A percentile compares a stretch with the other conserved stretches of the same genome.
These are phyloP conservation scores for Dipodomys ordii DNA, from an alignment of 2,113 vertebrate genomes.

Conservation along the genomic window DNA sequence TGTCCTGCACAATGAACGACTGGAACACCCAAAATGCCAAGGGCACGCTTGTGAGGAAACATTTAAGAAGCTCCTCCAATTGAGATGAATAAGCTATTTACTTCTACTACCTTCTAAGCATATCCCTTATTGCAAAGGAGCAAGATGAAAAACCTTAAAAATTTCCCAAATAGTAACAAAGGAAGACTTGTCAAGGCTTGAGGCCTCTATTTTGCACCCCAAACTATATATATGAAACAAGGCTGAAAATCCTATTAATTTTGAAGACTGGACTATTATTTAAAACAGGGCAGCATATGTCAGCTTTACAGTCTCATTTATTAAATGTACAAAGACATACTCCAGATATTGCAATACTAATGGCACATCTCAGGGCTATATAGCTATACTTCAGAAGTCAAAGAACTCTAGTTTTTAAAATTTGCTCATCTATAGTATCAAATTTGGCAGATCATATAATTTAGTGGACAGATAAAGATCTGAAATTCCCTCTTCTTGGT, in stretches of 20 bases:
- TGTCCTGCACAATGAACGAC: not conserved
- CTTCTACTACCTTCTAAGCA: not conserved
- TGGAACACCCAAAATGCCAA: not conserved
- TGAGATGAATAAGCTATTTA: not conserved
- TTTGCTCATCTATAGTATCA: not conserved
- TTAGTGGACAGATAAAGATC: constrained; percentile 3
- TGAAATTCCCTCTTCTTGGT: constrained; percentile 3
- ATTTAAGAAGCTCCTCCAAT: not conserved
- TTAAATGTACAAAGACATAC: constrained; percentile 42
- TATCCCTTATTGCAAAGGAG: constrained; percentile 21
- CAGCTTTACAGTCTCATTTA: constrained; percentile 8
- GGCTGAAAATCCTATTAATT: not conserved
- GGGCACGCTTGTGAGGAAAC: not conserved
- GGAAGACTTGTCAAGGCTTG: not conserved
- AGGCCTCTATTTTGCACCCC: not conserved
- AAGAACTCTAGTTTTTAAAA: not conserved
- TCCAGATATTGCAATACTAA: constrained; percentile 11
- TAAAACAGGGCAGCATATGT: not conserved
- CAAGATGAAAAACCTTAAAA: not conserved
- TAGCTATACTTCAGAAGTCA: constrained; percentile 33
- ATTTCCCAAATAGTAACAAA: not conserved
- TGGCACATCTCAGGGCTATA: not conserved
- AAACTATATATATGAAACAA: constrained; percentile 9
- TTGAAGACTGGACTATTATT: not conserved
- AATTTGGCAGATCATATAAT: constrained; percentile 30